phyloP scores from a whole-genome alignment of 2,113 vertebrate genomes.

The Neotragus pygmaeus region DNA sequence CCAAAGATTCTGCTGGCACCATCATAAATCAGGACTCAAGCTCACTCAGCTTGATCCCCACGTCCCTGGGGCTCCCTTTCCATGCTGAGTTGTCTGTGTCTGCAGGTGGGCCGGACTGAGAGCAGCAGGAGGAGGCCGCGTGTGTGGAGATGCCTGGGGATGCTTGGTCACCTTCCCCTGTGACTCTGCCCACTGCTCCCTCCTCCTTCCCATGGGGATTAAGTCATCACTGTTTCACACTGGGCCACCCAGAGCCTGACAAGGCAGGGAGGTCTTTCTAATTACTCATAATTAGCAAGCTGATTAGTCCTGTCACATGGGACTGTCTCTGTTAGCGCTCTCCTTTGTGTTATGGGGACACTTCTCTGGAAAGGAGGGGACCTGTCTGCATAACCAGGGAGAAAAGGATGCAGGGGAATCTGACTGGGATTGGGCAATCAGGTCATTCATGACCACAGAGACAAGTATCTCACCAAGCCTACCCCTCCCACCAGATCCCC shows the following conservation, averaged over 20 bases:
- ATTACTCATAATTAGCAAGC: slow-evolving; percentile 22
- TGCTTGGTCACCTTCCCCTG: too few species aligned
- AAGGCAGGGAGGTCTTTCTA: neutral
- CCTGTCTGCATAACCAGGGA: neutral
- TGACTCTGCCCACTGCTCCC: neutral
- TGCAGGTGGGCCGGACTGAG: neutral
- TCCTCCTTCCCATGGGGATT: neutral
- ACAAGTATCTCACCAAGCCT: neutral
- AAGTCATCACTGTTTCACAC: neutral
- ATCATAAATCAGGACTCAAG: neutral
- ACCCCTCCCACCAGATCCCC: neutral
- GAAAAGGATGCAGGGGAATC: neutral
- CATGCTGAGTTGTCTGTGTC: fast-evolving
- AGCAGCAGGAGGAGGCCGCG: neutral
- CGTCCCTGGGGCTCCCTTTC: neutral
- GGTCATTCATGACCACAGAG: neutral
- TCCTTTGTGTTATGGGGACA: slow-evolving; percentile 15
- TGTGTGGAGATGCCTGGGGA: neutral
- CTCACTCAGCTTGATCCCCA: neutral
- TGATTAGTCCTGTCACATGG: neutral
- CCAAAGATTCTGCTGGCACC: neutral
- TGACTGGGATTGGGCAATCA: fast-evolving
- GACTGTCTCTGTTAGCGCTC: neutral
- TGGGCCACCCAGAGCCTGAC: neutral
- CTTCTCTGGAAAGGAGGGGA: neutral